Conservation (phyloP, 1,140 invertebrate species). For the Drosophila repleta region DNA sequence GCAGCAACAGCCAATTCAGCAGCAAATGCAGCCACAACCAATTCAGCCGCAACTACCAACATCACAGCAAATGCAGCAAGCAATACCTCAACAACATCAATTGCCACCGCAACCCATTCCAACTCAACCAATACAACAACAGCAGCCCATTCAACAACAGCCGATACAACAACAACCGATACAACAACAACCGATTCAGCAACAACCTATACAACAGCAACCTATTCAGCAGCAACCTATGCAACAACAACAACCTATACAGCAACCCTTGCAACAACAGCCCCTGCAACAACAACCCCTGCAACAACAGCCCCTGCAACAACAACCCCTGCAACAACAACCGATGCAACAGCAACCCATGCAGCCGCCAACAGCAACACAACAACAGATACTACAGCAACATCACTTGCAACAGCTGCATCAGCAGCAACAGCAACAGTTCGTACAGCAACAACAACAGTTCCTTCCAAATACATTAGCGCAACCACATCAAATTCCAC, state of each 20-base stretch:
- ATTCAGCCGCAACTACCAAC: conserved; percentile 33
- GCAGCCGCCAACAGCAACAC: conserved; percentile 41
- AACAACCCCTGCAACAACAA: conserved; percentile 72
- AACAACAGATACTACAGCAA: conserved; percentile 50
- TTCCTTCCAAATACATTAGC: conserved; percentile 53
- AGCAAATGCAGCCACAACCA: conserved; percentile 41
- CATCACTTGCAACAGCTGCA: conserved; percentile 42
- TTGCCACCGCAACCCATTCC: conserved; percentile 43
- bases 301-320: conserved; percentile 48
- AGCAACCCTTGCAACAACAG: conserved; percentile 47
- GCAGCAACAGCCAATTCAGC: conserved; percentile 56
- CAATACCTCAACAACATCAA: conserved; percentile 44
- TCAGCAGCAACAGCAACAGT: conserved; percentile 56
- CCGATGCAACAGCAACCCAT: conserved; percentile 46
- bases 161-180: too few species aligned
- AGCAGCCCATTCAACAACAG: conserved; percentile 43
- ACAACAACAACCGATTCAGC: conserved; percentile 24
- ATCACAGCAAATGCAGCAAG: conserved; percentile 60
- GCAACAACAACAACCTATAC: conserved; percentile 52
- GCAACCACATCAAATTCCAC: conserved; percentile 52
- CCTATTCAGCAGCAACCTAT: conserved; percentile 35
- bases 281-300: conserved; percentile 44
- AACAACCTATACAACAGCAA: conserved; percentile 48
- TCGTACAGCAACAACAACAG: conserved; percentile 71
- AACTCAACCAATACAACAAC: conserved; percentile 46